Evolutionary conservation across 92 coral and sea anemone genomes (phyloP).

Genomic region (Hydrozoanthus gracilis): DNA sequence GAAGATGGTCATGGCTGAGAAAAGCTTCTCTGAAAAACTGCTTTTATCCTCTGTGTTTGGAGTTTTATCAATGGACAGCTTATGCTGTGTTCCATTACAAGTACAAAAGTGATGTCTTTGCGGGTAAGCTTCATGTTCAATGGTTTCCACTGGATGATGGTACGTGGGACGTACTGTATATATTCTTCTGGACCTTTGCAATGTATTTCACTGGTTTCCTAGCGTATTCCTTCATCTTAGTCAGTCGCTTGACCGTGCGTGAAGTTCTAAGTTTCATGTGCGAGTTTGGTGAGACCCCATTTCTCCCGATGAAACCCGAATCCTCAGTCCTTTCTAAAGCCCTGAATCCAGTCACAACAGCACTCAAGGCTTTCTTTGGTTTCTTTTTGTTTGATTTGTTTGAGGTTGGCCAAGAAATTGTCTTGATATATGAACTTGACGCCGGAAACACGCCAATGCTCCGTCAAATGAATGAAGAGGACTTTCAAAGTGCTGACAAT

Average conservation of each 20-base stretch:
- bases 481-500: constrained; percentile 29
- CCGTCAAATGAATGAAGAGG: background rate
- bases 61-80: constrained; percentile 86
- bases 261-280: constrained; percentile 88
- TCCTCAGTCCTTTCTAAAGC: constrained; percentile 44
- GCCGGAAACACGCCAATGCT: constrained; percentile 1
- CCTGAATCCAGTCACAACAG: constrained; percentile 53
- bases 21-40: constrained; percentile 82
- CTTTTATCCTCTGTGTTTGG: constrained; percentile 79
- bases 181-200: constrained; percentile 80
- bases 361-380: constrained; percentile 53
- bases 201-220: constrained; percentile 87
- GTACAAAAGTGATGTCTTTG: constrained; percentile 61
- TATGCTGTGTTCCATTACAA: constrained; percentile 68
- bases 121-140: constrained; percentile 54
- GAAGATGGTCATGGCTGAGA: constrained; percentile 73
- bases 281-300: constrained; percentile 85
- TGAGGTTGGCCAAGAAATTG: constrained; percentile 73
- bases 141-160: constrained; percentile 49
- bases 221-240: constrained; percentile 81
- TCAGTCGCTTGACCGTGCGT: constrained; percentile 78
- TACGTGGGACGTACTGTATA: constrained; percentile 76
- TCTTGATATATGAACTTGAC: constrained; percentile 64
- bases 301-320: constrained; percentile 57
- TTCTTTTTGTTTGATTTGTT: constrained; percentile 79